Base-by-base conservation (phyloP, 2,797 vertebrate genomes). In the Glossophaga mutica region DNA sequence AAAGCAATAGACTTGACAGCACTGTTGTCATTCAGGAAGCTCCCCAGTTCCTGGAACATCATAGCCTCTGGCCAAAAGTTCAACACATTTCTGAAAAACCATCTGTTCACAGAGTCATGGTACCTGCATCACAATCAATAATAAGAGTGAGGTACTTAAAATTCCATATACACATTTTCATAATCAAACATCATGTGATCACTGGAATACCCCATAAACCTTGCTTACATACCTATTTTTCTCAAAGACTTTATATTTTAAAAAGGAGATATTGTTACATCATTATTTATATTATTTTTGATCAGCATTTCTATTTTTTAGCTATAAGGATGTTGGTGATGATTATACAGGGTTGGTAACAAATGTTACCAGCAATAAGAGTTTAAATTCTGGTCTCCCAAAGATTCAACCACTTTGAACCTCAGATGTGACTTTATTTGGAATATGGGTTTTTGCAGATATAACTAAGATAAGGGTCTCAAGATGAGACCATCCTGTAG, bases 221-320 rank as follows among this genome's bases (percentile, higher is more conserved):
- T 15, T 74, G 42, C 22, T 85, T 87, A 74, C 26, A n/a, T 44
- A 59, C 50, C 8, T 57, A 52, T 71, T 68, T 21, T 52, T 84
- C 81, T 55, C 26, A 78, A 85, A 85, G 34, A 48, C 29, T 57
- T 5, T 2, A 37, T 57, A 48, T 77, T 73, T 93, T 85, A 24
- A n/a, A 11, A 55, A 84, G 50, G 39, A 87, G 46, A 62, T 83
- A 59, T 62, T 57, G 16, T 46, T 84, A 78, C 39, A n/a, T 26
- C 6, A 68, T 73, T 92, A 42, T 76, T 76, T 81, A 26, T 52
- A 68, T 73, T 73, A 46, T 78, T 81, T 84, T 83, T 93, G 4
- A 32, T 83, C 68, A 67, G 44, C 37, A 46, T 84, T 90, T 94
- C 87, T 22, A 81, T 78, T 94, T 94, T 94, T 77, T 82, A 85